Conservation (phyloP, 2,113 vertebrate species). For the Mesocricetus auratus region DNA sequence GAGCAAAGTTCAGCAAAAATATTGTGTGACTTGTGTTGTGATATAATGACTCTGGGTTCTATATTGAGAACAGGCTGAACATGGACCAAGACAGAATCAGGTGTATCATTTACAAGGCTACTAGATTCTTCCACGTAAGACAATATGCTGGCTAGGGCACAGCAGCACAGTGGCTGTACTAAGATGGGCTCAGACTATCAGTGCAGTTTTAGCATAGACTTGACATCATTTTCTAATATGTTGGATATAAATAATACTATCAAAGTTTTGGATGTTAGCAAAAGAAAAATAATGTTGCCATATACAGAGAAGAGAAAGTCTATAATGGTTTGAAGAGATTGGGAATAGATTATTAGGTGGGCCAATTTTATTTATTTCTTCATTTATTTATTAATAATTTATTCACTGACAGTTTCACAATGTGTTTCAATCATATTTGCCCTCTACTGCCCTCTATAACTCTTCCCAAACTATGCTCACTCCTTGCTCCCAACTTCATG, state of each 20-base stretch:
- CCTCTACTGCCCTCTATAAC: not conserved
- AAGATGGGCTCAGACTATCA: conserved; percentile 30
- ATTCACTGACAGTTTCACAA: not conserved
- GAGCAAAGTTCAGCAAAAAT: not conserved
- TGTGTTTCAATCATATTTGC: not conserved
- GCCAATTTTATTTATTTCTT: not conserved
- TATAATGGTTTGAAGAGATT: not conserved
- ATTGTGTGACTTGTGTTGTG: not conserved
- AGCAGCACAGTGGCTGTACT: not conserved
- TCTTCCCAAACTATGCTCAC: not conserved
- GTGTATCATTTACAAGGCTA: not conserved
- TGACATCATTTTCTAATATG: not conserved
- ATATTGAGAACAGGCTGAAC: not conserved
- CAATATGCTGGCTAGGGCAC: not conserved
- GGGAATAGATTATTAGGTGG: not conserved
- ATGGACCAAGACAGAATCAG: not conserved
- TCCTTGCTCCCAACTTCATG: not conserved
- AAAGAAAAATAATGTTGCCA: not conserved
- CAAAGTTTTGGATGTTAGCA: not conserved
- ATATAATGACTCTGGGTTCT: not conserved
- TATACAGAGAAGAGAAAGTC: not conserved
- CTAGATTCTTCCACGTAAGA: not conserved
- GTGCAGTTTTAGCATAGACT: not conserved
- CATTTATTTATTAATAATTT: not conserved
- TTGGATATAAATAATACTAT: not conserved